A percentile compares a stretch with the other conserved stretches of the same genome.
Conservation (phyloP, 2,888 invertebrate genomes). For the Amphimallon solstitiale region DNA sequence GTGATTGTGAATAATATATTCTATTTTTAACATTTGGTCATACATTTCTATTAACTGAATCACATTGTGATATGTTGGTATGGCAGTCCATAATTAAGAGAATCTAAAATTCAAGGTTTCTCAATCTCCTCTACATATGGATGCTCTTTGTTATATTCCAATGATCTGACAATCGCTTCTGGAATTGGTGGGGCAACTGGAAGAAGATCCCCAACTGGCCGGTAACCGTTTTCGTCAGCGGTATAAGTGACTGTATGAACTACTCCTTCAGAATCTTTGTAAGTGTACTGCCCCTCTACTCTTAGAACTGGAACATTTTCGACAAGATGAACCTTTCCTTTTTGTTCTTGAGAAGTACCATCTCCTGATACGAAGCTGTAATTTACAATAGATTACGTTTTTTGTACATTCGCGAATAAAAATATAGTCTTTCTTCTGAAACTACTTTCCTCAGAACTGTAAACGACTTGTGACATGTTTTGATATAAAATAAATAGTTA, state of each 20-base stretch:
- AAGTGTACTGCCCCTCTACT: conserved; percentile 30
- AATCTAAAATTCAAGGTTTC: no score
- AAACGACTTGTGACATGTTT: no score
- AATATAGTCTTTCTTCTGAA: no score
- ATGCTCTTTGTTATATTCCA: conserved; percentile 31
- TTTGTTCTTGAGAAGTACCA: conserved; percentile 28
- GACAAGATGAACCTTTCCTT: conserved; percentile 17
- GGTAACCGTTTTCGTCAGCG: conserved; percentile 36
- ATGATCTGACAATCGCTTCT: conserved; percentile 23
- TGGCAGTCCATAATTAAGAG: no score
- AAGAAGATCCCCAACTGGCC: conserved; percentile 28
- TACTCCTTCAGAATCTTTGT: conserved; percentile 23
- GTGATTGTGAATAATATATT: no score
- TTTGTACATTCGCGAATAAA: no score
- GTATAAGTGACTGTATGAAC: conserved; percentile 15
- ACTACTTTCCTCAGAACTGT: no score
- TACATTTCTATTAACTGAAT: no score
- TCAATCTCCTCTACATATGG: conserved; percentile 8
- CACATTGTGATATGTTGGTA: no score
- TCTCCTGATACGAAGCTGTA: conserved; percentile 30
- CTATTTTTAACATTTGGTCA: no score
- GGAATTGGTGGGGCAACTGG: conserved; percentile 29
- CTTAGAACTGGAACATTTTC: conserved; percentile 17
- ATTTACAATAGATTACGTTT: not conserved
- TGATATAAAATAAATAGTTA: no score